phyloP scores from a whole-genome alignment of 2,113 vertebrate species.

The Tretioscincus oriximinensis region DNA sequence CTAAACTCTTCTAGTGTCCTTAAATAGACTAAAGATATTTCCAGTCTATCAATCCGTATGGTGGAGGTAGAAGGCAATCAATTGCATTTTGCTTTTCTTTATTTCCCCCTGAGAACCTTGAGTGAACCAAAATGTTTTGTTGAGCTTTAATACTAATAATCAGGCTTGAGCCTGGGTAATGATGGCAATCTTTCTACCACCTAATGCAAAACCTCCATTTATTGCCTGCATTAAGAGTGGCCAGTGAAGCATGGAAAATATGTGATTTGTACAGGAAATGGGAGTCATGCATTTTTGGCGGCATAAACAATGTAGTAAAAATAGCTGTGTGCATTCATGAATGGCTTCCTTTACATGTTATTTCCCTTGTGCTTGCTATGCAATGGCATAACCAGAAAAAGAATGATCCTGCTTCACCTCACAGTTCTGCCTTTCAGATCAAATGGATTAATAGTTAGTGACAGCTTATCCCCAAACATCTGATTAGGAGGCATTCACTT shows the following conservation, averaged over 20 bases:
- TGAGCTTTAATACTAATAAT: conserved; percentile 42
- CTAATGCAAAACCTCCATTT: conserved; percentile 59
- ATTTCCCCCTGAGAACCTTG: conserved; percentile 32
- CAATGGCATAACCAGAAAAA: conserved; percentile 29
- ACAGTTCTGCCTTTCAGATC: conserved; percentile 45
- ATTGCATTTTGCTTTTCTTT: conserved; percentile 4
- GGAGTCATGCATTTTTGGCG: conserved; percentile 51
- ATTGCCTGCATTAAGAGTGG: conserved; percentile 50
- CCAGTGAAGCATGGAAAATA: conserved; percentile 60
- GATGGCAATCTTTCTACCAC: conserved; percentile 44
- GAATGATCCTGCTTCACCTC: conserved; percentile 26
- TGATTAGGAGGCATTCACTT: conserved; percentile 44
- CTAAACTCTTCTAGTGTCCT: conserved; percentile 25
- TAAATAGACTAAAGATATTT: conserved; percentile 36
- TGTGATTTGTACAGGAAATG: conserved; percentile 55
- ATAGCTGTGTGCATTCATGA: conserved; percentile 51
- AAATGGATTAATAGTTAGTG: conserved; percentile 37
- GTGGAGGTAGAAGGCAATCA: conserved; percentile 17
- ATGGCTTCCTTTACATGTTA: conserved; percentile 44
- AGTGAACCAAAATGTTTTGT: conserved; percentile 48
- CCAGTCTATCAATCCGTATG: conserved; percentile 31
- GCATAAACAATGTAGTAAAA: conserved; percentile 63
- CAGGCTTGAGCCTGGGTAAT: conserved; percentile 30
- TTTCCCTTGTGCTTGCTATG: conserved; percentile 27
- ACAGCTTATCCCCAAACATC: conserved; percentile 46